These are phyloP conservation scores for Tetragnatha versicolor DNA, from an alignment of 1,140 invertebrate genomes.

Conservation along the genomic window DNA sequence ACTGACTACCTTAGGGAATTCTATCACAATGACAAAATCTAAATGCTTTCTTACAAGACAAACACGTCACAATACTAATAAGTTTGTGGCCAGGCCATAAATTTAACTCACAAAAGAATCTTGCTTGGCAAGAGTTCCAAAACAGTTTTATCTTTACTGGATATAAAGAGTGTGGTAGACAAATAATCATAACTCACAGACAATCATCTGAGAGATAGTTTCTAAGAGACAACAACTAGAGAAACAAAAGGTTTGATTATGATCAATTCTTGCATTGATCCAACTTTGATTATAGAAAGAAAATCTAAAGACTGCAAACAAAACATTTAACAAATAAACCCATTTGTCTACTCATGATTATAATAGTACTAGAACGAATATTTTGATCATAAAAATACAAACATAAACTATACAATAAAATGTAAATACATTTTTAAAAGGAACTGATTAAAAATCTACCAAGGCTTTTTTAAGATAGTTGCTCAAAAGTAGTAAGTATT, in stretches of 20 bases:
- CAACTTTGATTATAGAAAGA: conserved; percentile 16
- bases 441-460: neutral
- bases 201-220: neutral
- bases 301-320: conserved; percentile 19
- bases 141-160: conserved; percentile 26
- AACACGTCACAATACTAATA: conserved; percentile 53
- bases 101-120: conserved; percentile 42
- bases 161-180: conserved; percentile 48
- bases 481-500: conserved; percentile 1
- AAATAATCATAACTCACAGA: neutral
- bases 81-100: conserved; percentile 52
- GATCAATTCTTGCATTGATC: neutral
- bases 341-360: neutral
- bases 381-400: conserved; percentile 22
- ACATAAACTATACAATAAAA: neutral
- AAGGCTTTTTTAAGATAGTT: conserved; percentile 8
- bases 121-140: conserved; percentile 51
- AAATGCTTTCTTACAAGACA: conserved; percentile 51
- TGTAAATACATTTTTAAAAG: conserved; percentile 1
- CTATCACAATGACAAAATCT: conserved; percentile 55
- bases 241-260: neutral
- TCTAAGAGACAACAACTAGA: neutral
- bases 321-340: neutral
- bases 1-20: conserved; percentile 52
- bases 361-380: neutral